Percentiles rank a stretch among this genome's conserved stretches.
Conservation (phyloP, 2,113 vertebrate species). For the Lepisosteus osseus region DNA sequence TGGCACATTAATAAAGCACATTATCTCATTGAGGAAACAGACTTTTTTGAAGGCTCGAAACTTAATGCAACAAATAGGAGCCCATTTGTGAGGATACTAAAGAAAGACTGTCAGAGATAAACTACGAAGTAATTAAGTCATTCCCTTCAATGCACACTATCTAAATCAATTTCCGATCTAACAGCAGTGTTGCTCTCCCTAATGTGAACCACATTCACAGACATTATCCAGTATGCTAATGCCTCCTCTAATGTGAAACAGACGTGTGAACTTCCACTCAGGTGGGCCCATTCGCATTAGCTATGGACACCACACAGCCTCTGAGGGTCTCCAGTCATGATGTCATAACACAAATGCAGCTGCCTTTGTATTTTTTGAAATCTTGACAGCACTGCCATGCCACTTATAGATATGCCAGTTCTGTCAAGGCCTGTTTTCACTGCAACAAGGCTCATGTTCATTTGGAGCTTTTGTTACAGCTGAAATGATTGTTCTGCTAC, state of each 20-base stretch:
- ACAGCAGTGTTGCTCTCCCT: conserved; percentile 35
- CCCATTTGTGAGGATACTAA: conserved; percentile 23
- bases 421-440: not conserved
- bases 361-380: not conserved
- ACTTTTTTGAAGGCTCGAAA: too few species aligned
- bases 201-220: conserved; percentile 61
- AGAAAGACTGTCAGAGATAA: conserved; percentile 35
- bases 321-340: conserved; percentile 23
- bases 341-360: conserved; percentile 4
- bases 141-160: conserved; percentile 47
- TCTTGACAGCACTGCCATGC: not conserved
- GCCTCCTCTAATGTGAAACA: conserved; percentile 49
- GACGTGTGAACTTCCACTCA: conserved; percentile 43
- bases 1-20: too few species aligned
- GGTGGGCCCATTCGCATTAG: conserved; percentile 39
- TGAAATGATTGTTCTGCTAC: conserved; percentile 15
- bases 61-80: conserved; percentile 8
- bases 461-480: conserved; percentile 13
- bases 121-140: conserved; percentile 54
- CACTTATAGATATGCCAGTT: not conserved
- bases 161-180: conserved; percentile 53
- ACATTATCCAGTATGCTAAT: conserved; percentile 39
- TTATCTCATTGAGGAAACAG: too few species aligned
- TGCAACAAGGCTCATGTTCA: conserved; percentile 9
- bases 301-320: conserved; percentile 31